Percentiles rank a stretch among this genome's conserved stretches.
These are phyloP conservation scores for Synanthedon myopaeformis DNA, from an alignment of 2,888 invertebrate species.

Conservation along the genomic window DNA sequence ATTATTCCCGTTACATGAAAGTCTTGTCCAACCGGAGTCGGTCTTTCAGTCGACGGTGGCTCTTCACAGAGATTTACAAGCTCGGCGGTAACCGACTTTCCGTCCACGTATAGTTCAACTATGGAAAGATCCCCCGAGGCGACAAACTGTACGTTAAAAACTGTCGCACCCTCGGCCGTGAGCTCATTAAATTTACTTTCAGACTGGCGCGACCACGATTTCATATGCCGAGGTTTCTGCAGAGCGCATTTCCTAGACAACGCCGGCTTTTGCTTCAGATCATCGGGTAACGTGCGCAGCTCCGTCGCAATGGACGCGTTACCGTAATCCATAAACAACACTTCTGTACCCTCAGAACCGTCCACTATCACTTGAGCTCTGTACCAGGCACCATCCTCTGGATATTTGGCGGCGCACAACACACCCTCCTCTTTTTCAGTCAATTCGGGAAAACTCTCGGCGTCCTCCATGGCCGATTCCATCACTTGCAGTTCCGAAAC, in stretches of 20 bases:
- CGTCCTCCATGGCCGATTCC: conserved; percentile 67
- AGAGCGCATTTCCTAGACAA: conserved; percentile 74
- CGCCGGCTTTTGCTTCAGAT: conserved; percentile 69
- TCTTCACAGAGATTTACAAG: conserved; percentile 66
- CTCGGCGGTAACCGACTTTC: conserved; percentile 73
- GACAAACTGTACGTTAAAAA: conserved; percentile 76
- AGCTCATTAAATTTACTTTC: conserved; percentile 75
- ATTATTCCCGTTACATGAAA: conserved; percentile 70
- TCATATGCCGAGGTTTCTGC: conserved; percentile 67
- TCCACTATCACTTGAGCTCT: conserved; percentile 73
- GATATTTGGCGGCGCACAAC: conserved; percentile 75
- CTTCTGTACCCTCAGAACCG: conserved; percentile 69
- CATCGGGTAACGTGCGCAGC: conserved; percentile 70
- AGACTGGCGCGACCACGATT: conserved; percentile 75
- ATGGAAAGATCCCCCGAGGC: conserved; percentile 75
- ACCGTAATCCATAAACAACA: conserved; percentile 78
- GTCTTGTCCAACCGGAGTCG: conserved; percentile 51
- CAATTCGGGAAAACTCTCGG: conserved; percentile 64
- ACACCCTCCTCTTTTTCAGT: conserved; percentile 56
- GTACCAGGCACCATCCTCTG: conserved; percentile 76
- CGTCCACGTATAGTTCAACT: conserved; percentile 73
- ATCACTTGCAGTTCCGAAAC: conserved; percentile 69
- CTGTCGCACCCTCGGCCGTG: conserved; percentile 76
- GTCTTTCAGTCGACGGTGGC: conserved; percentile 40
- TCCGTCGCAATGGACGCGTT: conserved; percentile 72